Conservation (phyloP, 2,113 vertebrate genomes). For the Cebus imitator region DNA sequence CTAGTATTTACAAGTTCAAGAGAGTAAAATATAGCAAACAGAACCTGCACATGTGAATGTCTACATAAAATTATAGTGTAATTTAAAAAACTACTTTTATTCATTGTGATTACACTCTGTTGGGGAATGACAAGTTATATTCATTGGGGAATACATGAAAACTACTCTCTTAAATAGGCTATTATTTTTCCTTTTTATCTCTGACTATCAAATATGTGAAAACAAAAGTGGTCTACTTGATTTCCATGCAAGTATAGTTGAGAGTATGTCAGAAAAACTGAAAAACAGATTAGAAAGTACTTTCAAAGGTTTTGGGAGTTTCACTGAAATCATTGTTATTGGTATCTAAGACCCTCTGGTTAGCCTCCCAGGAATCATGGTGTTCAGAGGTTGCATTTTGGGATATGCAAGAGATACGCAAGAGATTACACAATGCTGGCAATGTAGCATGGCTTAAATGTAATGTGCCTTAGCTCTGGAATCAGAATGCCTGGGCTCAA, state of each 20-base stretch:
- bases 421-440: neutral
- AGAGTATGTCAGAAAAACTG: neutral
- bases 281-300: neutral
- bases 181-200: slow-evolving; percentile 20
- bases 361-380: neutral
- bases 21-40: neutral
- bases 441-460: neutral
- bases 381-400: neutral
- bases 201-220: neutral
- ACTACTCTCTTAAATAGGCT: neutral
- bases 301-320: neutral
- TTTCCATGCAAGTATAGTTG: neutral
- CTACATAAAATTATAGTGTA: neutral
- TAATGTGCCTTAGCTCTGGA: neutral
- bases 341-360: neutral
- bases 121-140: neutral
- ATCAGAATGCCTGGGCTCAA: neutral
- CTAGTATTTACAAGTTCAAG: slow-evolving; percentile 16
- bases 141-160: neutral
- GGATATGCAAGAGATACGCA: neutral
- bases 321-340: neutral
- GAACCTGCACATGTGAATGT: neutral
- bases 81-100: slow-evolving; percentile 30
- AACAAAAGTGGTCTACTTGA: neutral
- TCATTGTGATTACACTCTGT: neutral